A percentile compares a stretch with the other conserved stretches of the same genome.
These are phyloP conservation scores for Macropus fuliginosus DNA, from an alignment of 2,797 vertebrate genomes.

Conservation along the genomic window DNA sequence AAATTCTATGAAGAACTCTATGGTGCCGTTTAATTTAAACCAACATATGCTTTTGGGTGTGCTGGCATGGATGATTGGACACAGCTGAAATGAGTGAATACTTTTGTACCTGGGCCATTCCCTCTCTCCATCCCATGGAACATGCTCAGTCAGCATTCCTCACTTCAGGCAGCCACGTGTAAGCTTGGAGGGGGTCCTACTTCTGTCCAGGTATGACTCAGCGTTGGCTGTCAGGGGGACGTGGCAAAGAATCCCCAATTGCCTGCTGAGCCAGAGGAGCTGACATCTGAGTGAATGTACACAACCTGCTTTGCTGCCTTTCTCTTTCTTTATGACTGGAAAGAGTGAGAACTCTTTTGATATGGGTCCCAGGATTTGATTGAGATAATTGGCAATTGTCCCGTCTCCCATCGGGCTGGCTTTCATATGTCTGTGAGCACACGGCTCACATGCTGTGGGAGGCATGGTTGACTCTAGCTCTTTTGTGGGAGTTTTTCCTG, in stretches of 20 bases:
- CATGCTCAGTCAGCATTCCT: background rate
- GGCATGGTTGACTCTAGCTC: background rate
- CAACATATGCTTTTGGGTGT: background rate
- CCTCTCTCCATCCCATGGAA: background rate
- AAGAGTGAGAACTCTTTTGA: background rate
- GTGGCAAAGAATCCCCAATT: background rate
- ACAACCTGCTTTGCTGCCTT: background rate
- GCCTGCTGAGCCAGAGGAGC: background rate
- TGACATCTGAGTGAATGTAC: background rate
- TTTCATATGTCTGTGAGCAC: background rate
- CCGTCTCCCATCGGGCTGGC: background rate
- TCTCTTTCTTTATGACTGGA: background rate
- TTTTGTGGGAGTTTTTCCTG: background rate
- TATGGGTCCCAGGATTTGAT: background rate
- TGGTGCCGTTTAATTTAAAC: background rate
- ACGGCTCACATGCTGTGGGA: background rate
- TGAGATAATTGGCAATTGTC: background rate
- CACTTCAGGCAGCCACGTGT: background rate
- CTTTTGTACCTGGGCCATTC: background rate
- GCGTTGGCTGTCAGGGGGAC: background rate
- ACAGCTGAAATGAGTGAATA: background rate
- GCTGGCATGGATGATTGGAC: background rate
- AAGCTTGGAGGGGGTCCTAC: background rate
- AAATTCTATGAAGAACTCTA: background rate
- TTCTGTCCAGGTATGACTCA: background rate